Evolutionary conservation across 1,140 invertebrate genomes (phyloP), one percentile per base, ranked within the genome.

Genomic region (Drosophila sturtevanti): DNA sequence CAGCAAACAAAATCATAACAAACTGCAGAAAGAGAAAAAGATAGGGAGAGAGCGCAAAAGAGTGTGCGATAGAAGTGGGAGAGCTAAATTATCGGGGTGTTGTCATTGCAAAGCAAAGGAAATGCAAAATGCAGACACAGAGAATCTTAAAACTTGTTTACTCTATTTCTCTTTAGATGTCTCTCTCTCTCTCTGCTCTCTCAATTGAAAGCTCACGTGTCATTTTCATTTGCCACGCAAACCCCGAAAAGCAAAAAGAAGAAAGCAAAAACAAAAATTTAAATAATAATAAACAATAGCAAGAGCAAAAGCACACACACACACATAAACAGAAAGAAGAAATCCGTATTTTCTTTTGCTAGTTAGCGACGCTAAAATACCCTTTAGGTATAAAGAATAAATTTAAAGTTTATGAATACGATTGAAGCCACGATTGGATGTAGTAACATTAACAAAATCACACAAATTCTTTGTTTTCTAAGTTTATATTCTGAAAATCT

Each of bases 251-350:
- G 63, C 68, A 27, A 72, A 66, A 62, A 66, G 44, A 66, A 65
- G 56, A 70, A 14, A 22, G 55, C 63, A 65, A 69, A 51, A 24
- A 73, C 16, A 74, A 68, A 69, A 60, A 41, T 35, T 5, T n/a
- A 58, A 51, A 67, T 68, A 65, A 59, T 62, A 64, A 63, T 38
- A 38, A 44, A 61, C 12, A 60, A 48, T 27, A 56, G 62, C 71
- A 34, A 68, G 18, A 77, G 74, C 59, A 77, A 77, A 77, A 63
- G 48, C 16, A 78, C 85, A 86, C 81, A 62, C 67, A 70, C 74
- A 81, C 81, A 85, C 73, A 85, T 73, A 68, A 38, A 59, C 44
- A 64, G 51, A 72, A 34, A 66, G 63, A 35, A 35, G 38, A 16
- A 52, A 18, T 35, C 16, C 10, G 9, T 4, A 51, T 11, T 21